Evolutionary conservation across 2,888 invertebrate species (phyloP).

Genomic region (Eupeodes latifasciatus): DNA sequence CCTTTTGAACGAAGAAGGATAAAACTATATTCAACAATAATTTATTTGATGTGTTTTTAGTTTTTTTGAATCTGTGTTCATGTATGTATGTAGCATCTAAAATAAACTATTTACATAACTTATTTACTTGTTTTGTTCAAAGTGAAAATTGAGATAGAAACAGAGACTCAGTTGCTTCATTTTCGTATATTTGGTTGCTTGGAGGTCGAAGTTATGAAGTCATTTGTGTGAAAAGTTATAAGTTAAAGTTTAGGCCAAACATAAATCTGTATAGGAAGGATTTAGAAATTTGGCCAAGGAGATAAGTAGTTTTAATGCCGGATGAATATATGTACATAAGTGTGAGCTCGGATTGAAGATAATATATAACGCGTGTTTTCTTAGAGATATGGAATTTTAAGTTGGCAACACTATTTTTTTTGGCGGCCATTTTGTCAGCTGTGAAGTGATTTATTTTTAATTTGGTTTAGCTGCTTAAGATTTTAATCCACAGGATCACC

Average conservation of each 20-base stretch:
- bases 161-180: not conserved
- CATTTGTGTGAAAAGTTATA: conserved; percentile 7
- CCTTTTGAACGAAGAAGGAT: not conserved
- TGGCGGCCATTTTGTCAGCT: no score
- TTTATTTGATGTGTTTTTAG: conserved; percentile 37
- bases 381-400: no score
- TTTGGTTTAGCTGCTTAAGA: no score
- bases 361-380: no score
- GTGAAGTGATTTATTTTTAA: no score
- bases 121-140: conserved; percentile 23
- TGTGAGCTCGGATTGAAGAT: no score
- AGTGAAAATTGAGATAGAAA: not conserved
- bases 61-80: not conserved
- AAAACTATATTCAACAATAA: conserved; percentile 15
- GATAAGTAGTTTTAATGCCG: not conserved
- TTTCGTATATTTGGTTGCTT: no score
- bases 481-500: no score
- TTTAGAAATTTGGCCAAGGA: not conserved
- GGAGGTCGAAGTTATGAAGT: not conserved
- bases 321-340: no score
- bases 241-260: not conserved
- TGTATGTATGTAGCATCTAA: conserved; percentile 8
- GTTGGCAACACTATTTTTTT: no score
- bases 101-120: conserved; percentile 43
- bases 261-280: not conserved